Base-by-base conservation (phyloP, 2,888 invertebrate species). In the Aporophyla nigra region DNA sequence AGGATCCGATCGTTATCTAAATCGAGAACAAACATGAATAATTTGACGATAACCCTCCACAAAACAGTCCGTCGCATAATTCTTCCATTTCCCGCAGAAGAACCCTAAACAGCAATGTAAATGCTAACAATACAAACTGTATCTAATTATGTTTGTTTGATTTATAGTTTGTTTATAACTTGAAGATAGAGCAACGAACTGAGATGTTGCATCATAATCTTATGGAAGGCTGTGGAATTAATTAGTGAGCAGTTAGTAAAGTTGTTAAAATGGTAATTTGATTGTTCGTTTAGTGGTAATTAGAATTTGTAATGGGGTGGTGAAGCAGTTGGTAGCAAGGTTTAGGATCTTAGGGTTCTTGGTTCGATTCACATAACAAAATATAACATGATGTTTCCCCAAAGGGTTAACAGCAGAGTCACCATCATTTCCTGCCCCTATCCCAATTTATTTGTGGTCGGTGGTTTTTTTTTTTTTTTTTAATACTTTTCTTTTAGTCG, bases 121-220 rank as follows among this genome's bases (percentile, higher is more conserved):
- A 86, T 80, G 2, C 49, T 49, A 82, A 83, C 79, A 87, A 87
- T 83, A 80, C 69, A 69, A 82, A 81, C 76, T 71, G 80, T 54
- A 75, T 85, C 77, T 84, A 71, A 85, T 86, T 87, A 82, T 78
- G 56, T 85, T 83, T 68, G 71, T 84, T 83, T 85, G 73, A 88
- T 86, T 88, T 81, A 88, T 71, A 74, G 63, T 86, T 88, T 85
- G 82, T 80, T 89, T 86, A 78, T 81, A 40, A 79, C 21, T 79
- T 43, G 76, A 76, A 85, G 85, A 89, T 90, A 85, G 85, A 85
- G 89, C 85, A 90, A 89, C 76, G 87, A 87, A 86, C 88, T 80
- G 79, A 78, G 61, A 69, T 87, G 78, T 91, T 89, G 86, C 89
- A 89, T 90, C 89, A 90, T 92, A 76, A 76, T 71, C 78, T 71